A percentile compares a stretch with the other conserved stretches of the same genome.
Conservation (phyloP, 2,888 invertebrate species). For the Patella depressa region DNA sequence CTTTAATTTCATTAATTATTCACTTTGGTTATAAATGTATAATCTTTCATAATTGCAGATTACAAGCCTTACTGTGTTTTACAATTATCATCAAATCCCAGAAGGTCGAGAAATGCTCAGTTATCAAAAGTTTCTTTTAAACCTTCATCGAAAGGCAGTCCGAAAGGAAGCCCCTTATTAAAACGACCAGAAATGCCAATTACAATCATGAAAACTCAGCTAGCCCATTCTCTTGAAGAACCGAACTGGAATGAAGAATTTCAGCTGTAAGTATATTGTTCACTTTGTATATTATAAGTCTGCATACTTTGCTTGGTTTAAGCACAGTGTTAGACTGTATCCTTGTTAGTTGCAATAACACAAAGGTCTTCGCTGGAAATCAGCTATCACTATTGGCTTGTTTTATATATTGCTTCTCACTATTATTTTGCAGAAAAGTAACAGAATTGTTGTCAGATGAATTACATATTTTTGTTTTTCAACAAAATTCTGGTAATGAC, state of each 20-base stretch:
- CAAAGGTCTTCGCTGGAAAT: too few species aligned
- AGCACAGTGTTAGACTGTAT: too few species aligned
- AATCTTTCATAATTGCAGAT: slow-evolving; percentile 30
- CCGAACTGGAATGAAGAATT: slow-evolving; percentile 65
- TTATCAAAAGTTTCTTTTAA: slow-evolving; percentile 1
- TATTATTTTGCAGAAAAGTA: slow-evolving; percentile 43
- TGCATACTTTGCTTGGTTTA: too few species aligned
- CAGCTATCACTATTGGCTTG: neutral
- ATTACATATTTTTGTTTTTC: slow-evolving; percentile 49
- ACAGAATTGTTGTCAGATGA: slow-evolving; percentile 53
- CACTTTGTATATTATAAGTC: too few species aligned
- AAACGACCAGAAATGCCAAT: slow-evolving; percentile 19
- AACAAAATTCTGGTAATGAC: slow-evolving; percentile 35
- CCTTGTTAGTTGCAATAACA: too few species aligned
- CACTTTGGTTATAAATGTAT: neutral
- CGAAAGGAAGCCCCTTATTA: slow-evolving; percentile 35
- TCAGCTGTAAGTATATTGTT: slow-evolving; percentile 49
- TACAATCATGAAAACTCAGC: slow-evolving; percentile 46
- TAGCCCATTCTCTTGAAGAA: slow-evolving; percentile 45
- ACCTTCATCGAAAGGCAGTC: slow-evolving; percentile 31
- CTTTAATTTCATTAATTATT: too few species aligned
- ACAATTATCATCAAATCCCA: slow-evolving; percentile 15
- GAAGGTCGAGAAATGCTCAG: neutral
- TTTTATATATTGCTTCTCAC: neutral
- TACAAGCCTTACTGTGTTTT: slow-evolving; percentile 54